Percentiles rank a stretch among this genome's conserved stretches.
Conservation (phyloP, 2,888 invertebrate genomes). For the Tachystola acroxantha region DNA sequence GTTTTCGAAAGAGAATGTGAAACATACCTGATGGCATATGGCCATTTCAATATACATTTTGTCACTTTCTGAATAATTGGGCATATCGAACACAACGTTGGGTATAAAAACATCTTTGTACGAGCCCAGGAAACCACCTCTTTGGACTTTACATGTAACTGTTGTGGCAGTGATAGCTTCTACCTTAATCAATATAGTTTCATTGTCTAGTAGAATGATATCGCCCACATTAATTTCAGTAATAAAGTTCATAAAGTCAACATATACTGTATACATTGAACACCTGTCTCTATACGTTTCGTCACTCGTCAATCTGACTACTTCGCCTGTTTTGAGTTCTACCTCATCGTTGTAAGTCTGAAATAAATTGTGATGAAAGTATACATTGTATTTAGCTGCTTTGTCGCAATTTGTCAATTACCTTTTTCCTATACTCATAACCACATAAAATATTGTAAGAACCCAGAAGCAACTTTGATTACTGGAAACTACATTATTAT, state of each 20-base stretch:
- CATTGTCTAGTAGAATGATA: constrained; percentile 79
- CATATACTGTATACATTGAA: constrained; percentile 71
- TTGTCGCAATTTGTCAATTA: too few species aligned
- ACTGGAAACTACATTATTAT: too few species aligned
- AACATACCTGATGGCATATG: constrained; percentile 50
- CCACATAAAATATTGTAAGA: too few species aligned
- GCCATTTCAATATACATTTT: constrained; percentile 49
- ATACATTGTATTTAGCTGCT: too few species aligned
- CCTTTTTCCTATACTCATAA: too few species aligned
- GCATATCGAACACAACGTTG: constrained; percentile 54
- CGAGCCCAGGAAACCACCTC: constrained; percentile 58
- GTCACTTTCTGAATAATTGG: constrained; percentile 55
- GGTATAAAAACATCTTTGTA: constrained; percentile 63
- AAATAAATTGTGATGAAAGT: not conserved
- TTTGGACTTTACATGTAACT: constrained; percentile 57
- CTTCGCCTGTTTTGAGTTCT: constrained; percentile 59
- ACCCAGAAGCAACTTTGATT: too few species aligned
- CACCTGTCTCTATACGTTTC: constrained; percentile 76
- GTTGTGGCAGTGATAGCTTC: constrained; percentile 62
- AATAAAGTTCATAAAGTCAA: constrained; percentile 72
- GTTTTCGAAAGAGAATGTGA: too few species aligned
- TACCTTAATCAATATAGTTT: constrained; percentile 86
- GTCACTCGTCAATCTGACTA: constrained; percentile 72
- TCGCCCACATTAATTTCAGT: constrained; percentile 72
- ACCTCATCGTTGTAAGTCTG: constrained; percentile 53